Conservation (phyloP, 2,888 invertebrate species). For the Phaonia tiefii region DNA sequence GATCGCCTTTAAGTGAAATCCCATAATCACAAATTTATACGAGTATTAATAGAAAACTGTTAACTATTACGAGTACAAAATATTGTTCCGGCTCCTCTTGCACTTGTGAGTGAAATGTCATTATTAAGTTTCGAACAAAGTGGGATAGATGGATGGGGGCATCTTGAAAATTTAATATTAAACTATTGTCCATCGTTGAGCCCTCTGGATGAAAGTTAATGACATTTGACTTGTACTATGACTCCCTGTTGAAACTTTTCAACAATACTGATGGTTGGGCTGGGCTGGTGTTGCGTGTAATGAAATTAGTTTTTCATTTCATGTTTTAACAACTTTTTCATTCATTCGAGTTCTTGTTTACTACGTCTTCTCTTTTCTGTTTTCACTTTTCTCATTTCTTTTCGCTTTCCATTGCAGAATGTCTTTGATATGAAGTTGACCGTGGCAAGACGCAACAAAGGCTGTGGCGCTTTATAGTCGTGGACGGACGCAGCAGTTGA, state of each 20-base stretch:
- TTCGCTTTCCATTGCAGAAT: conserved; percentile 20
- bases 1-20: no score
- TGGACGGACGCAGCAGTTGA: conserved; percentile 32
- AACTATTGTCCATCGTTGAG: conserved; percentile 25
- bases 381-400: no score
- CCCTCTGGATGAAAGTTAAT: conserved; percentile 23
- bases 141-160: not conserved
- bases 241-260: conserved; percentile 28
- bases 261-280: no score
- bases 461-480: conserved; percentile 9
- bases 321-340: conserved; percentile 23
- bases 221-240: conserved; percentile 46
- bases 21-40: no score
- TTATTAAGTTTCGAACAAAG: conserved; percentile 14
- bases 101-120: conserved; percentile 9
- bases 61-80: no score
- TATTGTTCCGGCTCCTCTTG: no score
- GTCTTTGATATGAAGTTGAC: conserved; percentile 38
- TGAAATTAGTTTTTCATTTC: conserved; percentile 36
- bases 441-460: not conserved
- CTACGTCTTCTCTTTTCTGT: not conserved
- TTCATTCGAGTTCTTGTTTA: not conserved
- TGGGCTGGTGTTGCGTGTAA: conserved; percentile 1
- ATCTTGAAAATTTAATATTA: conserved; percentile 32
- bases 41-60: no score